phyloP scores from a whole-genome alignment of 2,888 invertebrate genomes.

The Nymphalis polychloros region DNA sequence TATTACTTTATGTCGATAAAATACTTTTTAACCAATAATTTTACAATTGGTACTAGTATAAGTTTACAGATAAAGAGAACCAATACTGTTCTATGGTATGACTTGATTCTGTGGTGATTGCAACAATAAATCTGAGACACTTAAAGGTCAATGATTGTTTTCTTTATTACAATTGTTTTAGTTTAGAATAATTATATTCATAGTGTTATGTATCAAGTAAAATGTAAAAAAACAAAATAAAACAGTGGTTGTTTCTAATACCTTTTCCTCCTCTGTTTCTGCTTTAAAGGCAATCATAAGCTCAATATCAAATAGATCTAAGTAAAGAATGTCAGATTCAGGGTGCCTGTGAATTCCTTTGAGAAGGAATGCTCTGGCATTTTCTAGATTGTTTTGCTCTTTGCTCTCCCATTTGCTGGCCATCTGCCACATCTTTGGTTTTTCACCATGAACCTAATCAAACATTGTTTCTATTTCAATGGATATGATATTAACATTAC shows the following conservation, averaged over 20 bases:
- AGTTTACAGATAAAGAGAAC: too few relatives aligned
- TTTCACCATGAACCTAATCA: conserved; percentile 86
- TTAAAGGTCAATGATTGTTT: too few relatives aligned
- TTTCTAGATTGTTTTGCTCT: conserved; percentile 84
- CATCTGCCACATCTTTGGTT: conserved; percentile 88
- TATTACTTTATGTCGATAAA: background rate
- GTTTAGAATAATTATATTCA: too few relatives aligned
- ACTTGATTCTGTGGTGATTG: too few relatives aligned
- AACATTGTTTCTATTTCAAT: background rate
- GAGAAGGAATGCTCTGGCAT: conserved; percentile 86
- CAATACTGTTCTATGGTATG: too few relatives aligned
- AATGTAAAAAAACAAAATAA: background rate
- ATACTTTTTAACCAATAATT: too few relatives aligned
- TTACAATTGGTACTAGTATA: too few relatives aligned
- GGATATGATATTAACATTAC: background rate
- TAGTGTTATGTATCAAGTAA: background rate
- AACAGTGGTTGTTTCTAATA: conserved; percentile 41
- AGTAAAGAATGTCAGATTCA: conserved; percentile 84
- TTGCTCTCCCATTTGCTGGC: conserved; percentile 91
- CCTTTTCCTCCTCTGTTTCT: conserved; percentile 66
- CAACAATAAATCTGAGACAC: too few relatives aligned
- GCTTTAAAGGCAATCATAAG: conserved; percentile 58
- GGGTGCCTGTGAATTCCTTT: conserved; percentile 89
- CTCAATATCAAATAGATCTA: conserved; percentile 80
- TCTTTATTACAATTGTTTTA: too few relatives aligned